Evolutionary conservation across 2,888 invertebrate genomes (phyloP).

Genomic region (Andrena hattorfiana): DNA sequence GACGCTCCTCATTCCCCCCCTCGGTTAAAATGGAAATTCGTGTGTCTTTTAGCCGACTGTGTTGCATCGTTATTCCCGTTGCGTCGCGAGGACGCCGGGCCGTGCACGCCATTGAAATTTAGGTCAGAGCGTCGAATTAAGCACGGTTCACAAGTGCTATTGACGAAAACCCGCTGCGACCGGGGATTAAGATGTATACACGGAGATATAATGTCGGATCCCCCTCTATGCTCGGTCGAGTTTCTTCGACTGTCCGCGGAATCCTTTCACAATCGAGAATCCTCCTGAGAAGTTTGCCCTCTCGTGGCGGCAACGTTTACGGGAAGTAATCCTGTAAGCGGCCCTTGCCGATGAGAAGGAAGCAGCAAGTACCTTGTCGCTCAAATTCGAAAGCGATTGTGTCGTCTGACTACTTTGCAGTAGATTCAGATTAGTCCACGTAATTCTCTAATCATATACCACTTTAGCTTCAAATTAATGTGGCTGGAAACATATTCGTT

Average conservation of each 20-base stretch:
- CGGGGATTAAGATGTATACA: constrained; percentile 72
- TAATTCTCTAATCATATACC: background rate
- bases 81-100: constrained; percentile 32
- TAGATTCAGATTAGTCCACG: background rate
- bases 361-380: background rate
- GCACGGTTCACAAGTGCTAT: constrained; percentile 74
- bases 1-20: background rate
- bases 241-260: constrained; percentile 66
- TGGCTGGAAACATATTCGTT: background rate
- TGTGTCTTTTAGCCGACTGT: background rate
- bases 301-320: constrained; percentile 40
- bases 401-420: background rate
- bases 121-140: constrained; percentile 71
- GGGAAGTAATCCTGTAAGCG: constrained; percentile 58
- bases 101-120: constrained; percentile 61
- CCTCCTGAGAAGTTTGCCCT: constrained; percentile 67
- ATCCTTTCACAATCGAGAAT: constrained; percentile 60
- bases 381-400: background rate
- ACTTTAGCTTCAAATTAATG: background rate
- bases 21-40: background rate
- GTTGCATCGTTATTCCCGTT: constrained; percentile 41
- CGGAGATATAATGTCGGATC: constrained; percentile 65
- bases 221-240: constrained; percentile 49
- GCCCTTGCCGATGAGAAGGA: constrained; percentile 4
- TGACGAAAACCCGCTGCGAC: constrained; percentile 70